Evolutionary conservation across 2,888 invertebrate species (phyloP), one percentile per base, ranked within the genome.

Genomic region (Conops quadrifasciatus): DNA sequence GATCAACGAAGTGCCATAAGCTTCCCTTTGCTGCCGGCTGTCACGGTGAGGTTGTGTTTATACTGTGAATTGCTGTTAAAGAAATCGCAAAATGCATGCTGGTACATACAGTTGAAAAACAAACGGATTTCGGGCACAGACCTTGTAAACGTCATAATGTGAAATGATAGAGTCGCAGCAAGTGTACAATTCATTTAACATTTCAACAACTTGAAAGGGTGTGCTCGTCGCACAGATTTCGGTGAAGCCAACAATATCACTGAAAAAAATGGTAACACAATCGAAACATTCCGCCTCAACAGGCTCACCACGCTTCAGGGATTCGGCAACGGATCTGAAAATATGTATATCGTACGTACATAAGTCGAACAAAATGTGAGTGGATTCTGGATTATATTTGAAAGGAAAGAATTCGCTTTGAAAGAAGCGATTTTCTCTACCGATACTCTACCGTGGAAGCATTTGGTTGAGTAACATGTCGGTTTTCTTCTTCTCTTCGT

Each of bases 141-240:
- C 92, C 89, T 96, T 96, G 84, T 94, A 94, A 5, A 94, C 94
- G 80, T 94, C 94, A 84, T 94, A 95, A 83, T 91, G 91, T 0
- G 93, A 93, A 79, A 96, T 94, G 72, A 95, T 94, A 0, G 93
- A 92, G 81, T 96, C 96, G 80, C 94, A 95, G 78, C 92, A 91
- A 0, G 95, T 95, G 85, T 96, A 96, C 65, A 96, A 87, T 80
- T 95, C 94, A 82, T 96, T 96, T 59, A 96, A 87, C 77, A 96
- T 89, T 82, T 94, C 93, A 59, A 96, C 94, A 1, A 96, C 93
- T 92, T 94, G 88, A 24, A 94, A 88, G 0, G 94, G 94, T 0
- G 93, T 93, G 79, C 93, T 92, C 30, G 89, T 89, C 0, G 94
- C 93, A 2, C 93, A 94, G 26, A 94, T 86, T 74, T 91, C 90